Percentiles rank a stretch among this genome's conserved stretches.
Evolutionary conservation across 2,888 invertebrate genomes (phyloP).

Genomic region (Lepas anatifera): DNA sequence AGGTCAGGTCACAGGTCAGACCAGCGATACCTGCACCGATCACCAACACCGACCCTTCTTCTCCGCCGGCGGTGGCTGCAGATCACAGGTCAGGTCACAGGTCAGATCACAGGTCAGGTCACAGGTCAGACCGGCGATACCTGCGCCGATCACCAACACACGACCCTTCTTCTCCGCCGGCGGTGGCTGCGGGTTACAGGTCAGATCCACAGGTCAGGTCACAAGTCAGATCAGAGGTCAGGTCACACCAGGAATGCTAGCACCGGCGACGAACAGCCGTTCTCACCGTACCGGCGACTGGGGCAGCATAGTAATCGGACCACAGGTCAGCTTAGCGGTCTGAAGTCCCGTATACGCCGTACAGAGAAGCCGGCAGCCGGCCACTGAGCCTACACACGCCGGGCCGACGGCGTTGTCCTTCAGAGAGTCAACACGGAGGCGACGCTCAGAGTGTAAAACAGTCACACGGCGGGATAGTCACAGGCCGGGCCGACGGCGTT

Average conservation of each 20-base stretch:
- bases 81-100: neutral
- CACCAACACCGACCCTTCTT: slow-evolving; percentile 29
- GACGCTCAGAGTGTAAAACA: too few relatives aligned
- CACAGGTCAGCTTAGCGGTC: slow-evolving; percentile 73
- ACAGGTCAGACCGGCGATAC: slow-evolving; percentile 82
- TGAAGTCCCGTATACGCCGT: too few relatives aligned
- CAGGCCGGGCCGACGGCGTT: too few relatives aligned
- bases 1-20: slow-evolving; percentile 43
- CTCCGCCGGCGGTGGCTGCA: slow-evolving; percentile 36
- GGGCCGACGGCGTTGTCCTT: too few relatives aligned
- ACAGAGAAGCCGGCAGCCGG: too few relatives aligned
- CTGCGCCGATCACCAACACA: slow-evolving; percentile 47
- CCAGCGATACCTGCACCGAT: slow-evolving; percentile 82
- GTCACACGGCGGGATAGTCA: too few relatives aligned
- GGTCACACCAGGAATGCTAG: slow-evolving; percentile 89
- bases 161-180: slow-evolving; percentile 34
- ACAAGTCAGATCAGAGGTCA: too few relatives aligned
- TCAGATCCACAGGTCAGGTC: slow-evolving; percentile 46
- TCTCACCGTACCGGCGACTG: slow-evolving; percentile 35
- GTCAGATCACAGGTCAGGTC: too few relatives aligned
- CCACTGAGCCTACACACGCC: too few relatives aligned
- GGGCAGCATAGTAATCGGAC: slow-evolving; percentile 31
- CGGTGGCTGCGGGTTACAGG: slow-evolving; percentile 30
- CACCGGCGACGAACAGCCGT: slow-evolving; percentile 40
- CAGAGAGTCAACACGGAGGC: too few relatives aligned